Evolutionary conservation across 2,888 invertebrate species (phyloP), one percentile per base, ranked within the genome.

Genomic region (Eurytoma adleriae): DNA sequence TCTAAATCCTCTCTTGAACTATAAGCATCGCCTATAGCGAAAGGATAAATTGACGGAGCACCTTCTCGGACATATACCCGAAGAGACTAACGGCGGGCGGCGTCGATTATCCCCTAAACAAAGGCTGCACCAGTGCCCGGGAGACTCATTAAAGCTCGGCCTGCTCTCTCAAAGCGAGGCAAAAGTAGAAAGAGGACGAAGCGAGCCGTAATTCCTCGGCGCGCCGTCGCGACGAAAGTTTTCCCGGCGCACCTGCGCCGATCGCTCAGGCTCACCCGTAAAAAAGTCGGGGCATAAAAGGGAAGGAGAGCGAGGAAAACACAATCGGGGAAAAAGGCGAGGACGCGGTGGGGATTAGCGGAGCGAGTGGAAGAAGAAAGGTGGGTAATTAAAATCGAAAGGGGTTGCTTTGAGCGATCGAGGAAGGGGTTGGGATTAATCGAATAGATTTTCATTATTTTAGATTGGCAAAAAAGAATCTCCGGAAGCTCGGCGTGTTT

Each of bases 401-500:
- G 30, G 50, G 61, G 24, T 13, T 1, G 18, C 50, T 48, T 30
- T 64, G 67, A 57, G 27, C 20, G 74, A 73, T 73, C 18, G 12
- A 14, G 12, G 18, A 27, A 20, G 20, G 20, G 27, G n/a, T 27
- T 27, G 18, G 40, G 20, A 71, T 71, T 78, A 78, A 72, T 66
- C 71, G 70, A 69, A 71, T 57, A 57, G 66, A 2, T 71, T 78
- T 78, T 78, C 59, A 67, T 71, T 78, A 71, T 78, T 78, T 67
- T 59, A 59, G 71, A 71, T 66, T 24, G 27, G 12, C 13, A 56
- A 57, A 52, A 52, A 52, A 48, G 2, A 68, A 68, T 68, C 52
- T 52, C 54, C n/a, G 14, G 61, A 27, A 16, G 27, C 20, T 66
- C 27, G 56, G 24, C 61, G 12, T 40, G 52, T 52, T 72, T 54